These are phyloP conservation scores for Epistrophe eligans DNA, from an alignment of 2,888 invertebrate genomes.

Conservation along the genomic window DNA sequence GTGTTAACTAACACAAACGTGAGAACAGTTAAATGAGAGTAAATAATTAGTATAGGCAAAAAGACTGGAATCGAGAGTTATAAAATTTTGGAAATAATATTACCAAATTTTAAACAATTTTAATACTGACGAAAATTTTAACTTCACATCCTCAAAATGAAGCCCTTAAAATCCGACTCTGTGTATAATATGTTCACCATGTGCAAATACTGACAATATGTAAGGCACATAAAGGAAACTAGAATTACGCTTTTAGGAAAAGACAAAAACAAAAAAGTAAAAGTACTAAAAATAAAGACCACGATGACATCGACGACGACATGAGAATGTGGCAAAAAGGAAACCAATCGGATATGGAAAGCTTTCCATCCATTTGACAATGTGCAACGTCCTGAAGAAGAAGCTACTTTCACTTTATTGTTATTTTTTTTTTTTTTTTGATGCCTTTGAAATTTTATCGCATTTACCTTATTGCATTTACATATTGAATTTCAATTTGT, in stretches of 20 bases:
- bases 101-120: no score
- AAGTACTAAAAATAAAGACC: constrained; percentile 25
- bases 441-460: not conserved
- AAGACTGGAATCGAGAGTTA: no score
- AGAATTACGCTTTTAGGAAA: constrained; percentile 20
- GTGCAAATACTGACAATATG: not conserved
- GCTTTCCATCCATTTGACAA: constrained; percentile 71
- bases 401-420: constrained; percentile 1
- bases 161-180: not conserved
- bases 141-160: no score
- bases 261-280: constrained; percentile 16
- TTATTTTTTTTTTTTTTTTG: not conserved
- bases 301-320: constrained; percentile 1
- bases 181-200: not conserved
- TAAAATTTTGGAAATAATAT: no score
- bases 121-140: no score
- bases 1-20: no score
- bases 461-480: no score
- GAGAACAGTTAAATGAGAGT: no score
- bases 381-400: constrained; percentile 47
- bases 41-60: no score
- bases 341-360: constrained; percentile 60
- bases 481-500: constrained; percentile 4
- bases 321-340: constrained; percentile 11
- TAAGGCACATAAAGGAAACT: constrained; percentile 25